Conservation (phyloP, 2,113 vertebrate species). For the Motacilla alba region DNA sequence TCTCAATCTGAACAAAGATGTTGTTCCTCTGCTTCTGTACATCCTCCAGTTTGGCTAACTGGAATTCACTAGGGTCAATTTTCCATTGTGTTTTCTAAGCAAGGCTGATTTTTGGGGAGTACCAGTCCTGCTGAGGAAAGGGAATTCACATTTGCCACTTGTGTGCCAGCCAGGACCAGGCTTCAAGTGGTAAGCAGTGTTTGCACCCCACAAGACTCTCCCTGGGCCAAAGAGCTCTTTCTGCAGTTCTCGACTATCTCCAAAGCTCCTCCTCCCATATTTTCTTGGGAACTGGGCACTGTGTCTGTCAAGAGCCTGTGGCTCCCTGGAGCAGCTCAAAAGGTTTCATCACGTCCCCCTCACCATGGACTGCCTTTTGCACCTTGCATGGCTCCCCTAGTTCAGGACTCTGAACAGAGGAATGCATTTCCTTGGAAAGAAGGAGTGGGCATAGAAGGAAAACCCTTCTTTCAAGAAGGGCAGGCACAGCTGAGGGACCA, state of each 20-base stretch:
- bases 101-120: neutral
- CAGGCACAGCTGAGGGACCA: neutral
- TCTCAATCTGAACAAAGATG: neutral
- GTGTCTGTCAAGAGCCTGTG: neutral
- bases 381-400: neutral
- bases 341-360: neutral
- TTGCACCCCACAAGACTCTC: neutral
- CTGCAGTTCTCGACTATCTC: neutral
- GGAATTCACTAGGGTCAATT: neutral
- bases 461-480: neutral
- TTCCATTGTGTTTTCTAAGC: neutral
- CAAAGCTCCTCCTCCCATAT: neutral
- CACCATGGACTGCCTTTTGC: neutral
- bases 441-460: neutral
- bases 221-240: neutral
- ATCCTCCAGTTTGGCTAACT: neutral
- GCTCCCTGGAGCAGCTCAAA: neutral
- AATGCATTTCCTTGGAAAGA: neutral
- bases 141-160: neutral
- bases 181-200: neutral
- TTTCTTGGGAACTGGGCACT: neutral
- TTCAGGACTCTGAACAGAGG: neutral
- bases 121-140: neutral
- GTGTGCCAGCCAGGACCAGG: neutral
- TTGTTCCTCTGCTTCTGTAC: neutral